These are phyloP conservation scores for Nineta flava DNA, from an alignment of 2,888 invertebrate species.

Conservation along the genomic window DNA sequence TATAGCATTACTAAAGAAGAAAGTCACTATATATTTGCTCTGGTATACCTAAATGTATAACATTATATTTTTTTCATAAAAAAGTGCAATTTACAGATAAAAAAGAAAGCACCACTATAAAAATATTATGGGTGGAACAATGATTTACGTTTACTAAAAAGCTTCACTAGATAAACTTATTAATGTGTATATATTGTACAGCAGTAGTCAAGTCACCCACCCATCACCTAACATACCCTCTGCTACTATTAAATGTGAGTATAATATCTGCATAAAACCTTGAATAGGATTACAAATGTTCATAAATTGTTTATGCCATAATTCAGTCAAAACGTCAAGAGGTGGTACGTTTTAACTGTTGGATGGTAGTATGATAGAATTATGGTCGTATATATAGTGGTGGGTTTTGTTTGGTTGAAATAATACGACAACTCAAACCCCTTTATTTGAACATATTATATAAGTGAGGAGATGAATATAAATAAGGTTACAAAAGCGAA, in stretches of 20 bases:
- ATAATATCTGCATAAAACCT: constrained; percentile 33
- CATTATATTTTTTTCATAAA: constrained; percentile 21
- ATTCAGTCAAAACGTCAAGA: constrained; percentile 24
- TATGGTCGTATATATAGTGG: too few species aligned
- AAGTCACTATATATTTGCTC: too few species aligned
- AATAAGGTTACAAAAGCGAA: too few species aligned
- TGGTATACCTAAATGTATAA: too few species aligned
- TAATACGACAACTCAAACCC: too few species aligned
- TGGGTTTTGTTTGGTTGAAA: too few species aligned
- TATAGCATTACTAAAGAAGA: too few species aligned
- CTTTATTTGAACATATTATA: too few species aligned
- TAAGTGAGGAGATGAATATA: too few species aligned
- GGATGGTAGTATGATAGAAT: too few species aligned
- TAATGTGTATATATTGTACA: background rate
- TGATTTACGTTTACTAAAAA: constrained; percentile 50
- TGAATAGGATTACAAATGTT: constrained; percentile 33
- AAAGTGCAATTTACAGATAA: constrained; percentile 53
- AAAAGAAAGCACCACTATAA: constrained; percentile 11
- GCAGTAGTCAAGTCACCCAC: background rate
- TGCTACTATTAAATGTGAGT: constrained; percentile 30
- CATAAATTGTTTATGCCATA: constrained; percentile 31
- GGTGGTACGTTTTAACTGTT: background rate
- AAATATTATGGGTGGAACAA: constrained; percentile 27
- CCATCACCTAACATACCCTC: background rate
- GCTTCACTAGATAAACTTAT: constrained; percentile 32